Evolutionary conservation across 2,888 invertebrate genomes (phyloP), one percentile per base, ranked within the genome.

Genomic region (Cerastoderma edule): DNA sequence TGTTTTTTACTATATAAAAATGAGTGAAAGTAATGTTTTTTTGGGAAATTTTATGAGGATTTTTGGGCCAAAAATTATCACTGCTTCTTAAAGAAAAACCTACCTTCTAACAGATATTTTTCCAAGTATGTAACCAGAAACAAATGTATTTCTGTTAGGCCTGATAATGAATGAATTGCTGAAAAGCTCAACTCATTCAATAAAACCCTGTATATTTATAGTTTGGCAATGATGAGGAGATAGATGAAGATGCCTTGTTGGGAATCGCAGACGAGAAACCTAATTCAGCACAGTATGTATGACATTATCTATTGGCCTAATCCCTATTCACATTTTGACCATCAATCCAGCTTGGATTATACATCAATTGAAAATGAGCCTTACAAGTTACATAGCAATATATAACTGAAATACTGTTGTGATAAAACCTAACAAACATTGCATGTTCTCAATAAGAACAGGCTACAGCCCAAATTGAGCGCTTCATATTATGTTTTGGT

Each of bases 211-310:
- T 19, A 30, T 19, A 30, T 57, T 3, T 57, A 28, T 1, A 66
- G 66, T 50, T n/a, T 39, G 60, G 60, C 5, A 66, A 16, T 22
- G 67, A 67, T n/a, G 69, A 76, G 32, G 77, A 78, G 27, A 54
- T 70, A 24, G 77, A 78, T 63, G 77, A 78, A 35, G 77, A 78
- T 70, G 73, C 70, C 13, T 39, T 78, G 8, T 39, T 78, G 8
- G 72, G 66, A 1, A 57, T 67, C 13, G 63, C 39, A 27, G 54
- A 50, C 4, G 75, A 75, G 27, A 39, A 39, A 24, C 39, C 60
- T 24, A 60, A n/a, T 22, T 32, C 32, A 22, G 30, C 33, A 48
- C 10, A 22, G n/a, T 24, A 53, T 53, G n/a, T 22, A n/a, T 22
- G 53, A 22, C 53, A 22, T 2, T 53, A n/a, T 22, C 13, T n/a